Percentiles rank a stretch among this genome's conserved stretches.
Evolutionary conservation across 2,888 invertebrate genomes (phyloP).

Genomic region (Andrena haemorrhoa): DNA sequence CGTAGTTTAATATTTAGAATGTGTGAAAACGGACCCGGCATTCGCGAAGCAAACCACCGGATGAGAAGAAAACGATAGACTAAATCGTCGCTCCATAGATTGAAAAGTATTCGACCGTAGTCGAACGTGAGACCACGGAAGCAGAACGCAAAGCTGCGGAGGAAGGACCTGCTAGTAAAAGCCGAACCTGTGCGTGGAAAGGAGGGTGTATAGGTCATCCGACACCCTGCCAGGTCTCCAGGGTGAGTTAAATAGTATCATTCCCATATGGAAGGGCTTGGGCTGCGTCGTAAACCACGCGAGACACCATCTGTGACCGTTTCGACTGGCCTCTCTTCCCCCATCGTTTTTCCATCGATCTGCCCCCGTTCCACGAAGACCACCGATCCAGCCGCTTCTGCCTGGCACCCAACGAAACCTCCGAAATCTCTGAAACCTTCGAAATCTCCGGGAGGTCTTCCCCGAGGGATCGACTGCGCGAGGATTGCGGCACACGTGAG

Average conservation of each 20-base stretch:
- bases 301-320: constrained; percentile 77
- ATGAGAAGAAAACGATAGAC: background rate
- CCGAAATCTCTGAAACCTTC: constrained; percentile 56
- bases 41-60: too few relatives aligned
- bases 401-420: constrained; percentile 34
- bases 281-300: constrained; percentile 75
- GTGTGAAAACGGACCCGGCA: too few relatives aligned
- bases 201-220: constrained; percentile 62
- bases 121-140: background rate
- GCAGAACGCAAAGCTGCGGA: constrained; percentile 5
- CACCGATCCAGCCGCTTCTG: constrained; percentile 35
- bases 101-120: too few relatives aligned
- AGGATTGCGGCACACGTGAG: constrained; percentile 66
- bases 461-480: constrained; percentile 30
- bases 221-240: constrained; percentile 70
- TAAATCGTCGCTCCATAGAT: too few relatives aligned
- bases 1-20: too few relatives aligned
- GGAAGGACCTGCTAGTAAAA: constrained; percentile 57
- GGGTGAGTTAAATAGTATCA: constrained; percentile 74
- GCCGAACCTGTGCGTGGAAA: constrained; percentile 42
- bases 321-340: constrained; percentile 55
- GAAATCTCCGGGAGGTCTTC: constrained; percentile 69
- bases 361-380: constrained; percentile 50
- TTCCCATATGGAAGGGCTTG: constrained; percentile 74
- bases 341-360: constrained; percentile 66